Evolutionary conservation across 2,113 vertebrate species (phyloP).

Genomic region (Amazona guildingii): DNA sequence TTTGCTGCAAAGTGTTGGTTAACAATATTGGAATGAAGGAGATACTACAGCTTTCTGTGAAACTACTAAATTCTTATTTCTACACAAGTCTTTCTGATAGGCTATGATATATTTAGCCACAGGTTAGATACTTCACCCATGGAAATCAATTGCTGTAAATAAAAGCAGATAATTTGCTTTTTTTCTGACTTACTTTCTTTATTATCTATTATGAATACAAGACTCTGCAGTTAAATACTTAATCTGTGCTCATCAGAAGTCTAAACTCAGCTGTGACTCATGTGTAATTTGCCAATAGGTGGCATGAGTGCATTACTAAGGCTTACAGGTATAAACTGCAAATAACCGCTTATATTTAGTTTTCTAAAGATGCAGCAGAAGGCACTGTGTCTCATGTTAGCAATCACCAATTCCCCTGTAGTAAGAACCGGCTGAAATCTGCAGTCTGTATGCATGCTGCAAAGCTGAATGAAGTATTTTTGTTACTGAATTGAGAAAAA

Average conservation of each 20-base stretch:
- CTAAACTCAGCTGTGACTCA: background rate
- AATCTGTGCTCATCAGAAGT: background rate
- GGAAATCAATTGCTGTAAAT: background rate
- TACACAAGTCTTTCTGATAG: background rate
- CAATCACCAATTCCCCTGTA: background rate
- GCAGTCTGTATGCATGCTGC: background rate
- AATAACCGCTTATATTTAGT: accelerated
- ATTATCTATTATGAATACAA: background rate
- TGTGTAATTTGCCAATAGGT: constrained; percentile 47
- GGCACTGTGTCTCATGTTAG: background rate
- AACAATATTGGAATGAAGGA: background rate
- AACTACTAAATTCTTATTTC: background rate
- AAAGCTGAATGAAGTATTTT: background rate
- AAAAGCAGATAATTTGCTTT: background rate
- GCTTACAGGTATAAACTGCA: background rate
- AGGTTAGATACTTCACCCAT: background rate
- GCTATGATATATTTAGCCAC: background rate
- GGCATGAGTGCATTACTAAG: constrained; percentile 63
- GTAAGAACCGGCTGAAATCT: background rate
- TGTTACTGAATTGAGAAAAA: background rate
- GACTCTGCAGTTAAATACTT: background rate
- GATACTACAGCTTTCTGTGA: background rate
- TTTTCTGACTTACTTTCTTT: background rate
- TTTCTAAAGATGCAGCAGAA: background rate
- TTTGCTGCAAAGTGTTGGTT: background rate